Evolutionary conservation across 2,797 vertebrate genomes (phyloP).

Genomic region (Nyctibius grandis): DNA sequence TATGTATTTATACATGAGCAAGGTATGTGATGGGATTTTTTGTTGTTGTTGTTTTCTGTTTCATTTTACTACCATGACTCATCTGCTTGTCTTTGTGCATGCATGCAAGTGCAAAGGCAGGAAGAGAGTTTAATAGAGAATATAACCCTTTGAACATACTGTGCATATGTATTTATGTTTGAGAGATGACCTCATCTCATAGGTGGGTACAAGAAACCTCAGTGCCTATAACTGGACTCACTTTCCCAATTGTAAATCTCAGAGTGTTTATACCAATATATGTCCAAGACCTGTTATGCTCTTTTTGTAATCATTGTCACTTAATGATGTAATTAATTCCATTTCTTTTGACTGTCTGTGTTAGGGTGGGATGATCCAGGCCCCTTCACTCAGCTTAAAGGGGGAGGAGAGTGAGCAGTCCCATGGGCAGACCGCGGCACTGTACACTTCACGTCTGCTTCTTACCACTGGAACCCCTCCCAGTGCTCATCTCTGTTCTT

Average conservation of each 20-base stretch:
- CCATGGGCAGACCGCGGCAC: rapidly evolving
- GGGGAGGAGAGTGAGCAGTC: not conserved
- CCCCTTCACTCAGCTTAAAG: not conserved
- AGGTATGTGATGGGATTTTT: not conserved
- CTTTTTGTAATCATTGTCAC: not conserved
- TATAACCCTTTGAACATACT: not conserved
- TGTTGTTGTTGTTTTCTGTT: not conserved
- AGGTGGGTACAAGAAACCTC: not conserved
- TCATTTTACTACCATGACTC: not conserved
- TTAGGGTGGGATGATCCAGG: not conserved
- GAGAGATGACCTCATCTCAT: not conserved
- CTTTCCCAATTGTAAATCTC: not conserved
- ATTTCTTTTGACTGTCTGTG: not conserved
- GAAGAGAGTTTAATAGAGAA: not conserved
- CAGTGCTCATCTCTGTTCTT: not conserved
- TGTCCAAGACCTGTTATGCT: not conserved
- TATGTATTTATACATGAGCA: not conserved
- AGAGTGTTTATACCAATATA: not conserved
- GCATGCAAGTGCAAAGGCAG: not conserved
- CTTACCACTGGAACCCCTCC: not conserved
- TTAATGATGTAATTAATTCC: not conserved
- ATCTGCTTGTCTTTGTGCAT: not conserved
- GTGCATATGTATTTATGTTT: not conserved
- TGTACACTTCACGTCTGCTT: not conserved
- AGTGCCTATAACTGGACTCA: not conserved